Base-by-base conservation (phyloP, 2,888 invertebrate species). In the Cabera pusaria region DNA sequence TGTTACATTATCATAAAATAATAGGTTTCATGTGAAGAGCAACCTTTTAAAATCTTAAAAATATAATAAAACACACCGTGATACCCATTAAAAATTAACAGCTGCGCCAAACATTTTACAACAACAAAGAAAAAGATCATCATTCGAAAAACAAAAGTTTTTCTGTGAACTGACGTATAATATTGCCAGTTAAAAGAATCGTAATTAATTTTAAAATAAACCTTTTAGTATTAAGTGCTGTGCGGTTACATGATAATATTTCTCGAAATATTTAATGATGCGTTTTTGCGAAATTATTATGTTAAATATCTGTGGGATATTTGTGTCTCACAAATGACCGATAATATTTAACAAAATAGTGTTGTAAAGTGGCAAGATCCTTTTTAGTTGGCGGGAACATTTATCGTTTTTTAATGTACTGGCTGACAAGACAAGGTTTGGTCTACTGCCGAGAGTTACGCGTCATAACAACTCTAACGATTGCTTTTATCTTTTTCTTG, bases 381-480 rank as follows among this genome's bases (percentile, higher is more conserved):
- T 42, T 36, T 36, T 36, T 32, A 40, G 28, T 31, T 11, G 25
- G 34, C 29, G 56, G 34, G 59, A 70, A 72, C 68, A 60, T 78
- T 79, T 78, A 80, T 78, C 43, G 71, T 64, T 73, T 76, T 78
- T 81, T 80, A 83, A 83, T 78, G 76, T 69, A 68, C 51, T 64
- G 68, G 72, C 64, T 65, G 77, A 79, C 77, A 78, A 64, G 70
- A 52, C 58, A 14, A 14, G 14, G 14, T 4, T 2, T 46, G 55
- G 59, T 63, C 59, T 68, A 64, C 63, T 64, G 65, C 60, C 63
- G 59, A 52, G 58, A 56, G 71, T 64, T 68, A 70, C 76, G 66
- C 72, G 69, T 72, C 72, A 73, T 74, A 76, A 70, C 69, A 57
- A 46, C 49, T 52, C 53, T 44, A 61, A 65, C 60, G 49, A 55